Conservation (phyloP, 2,888 invertebrate species). For the Eupithecia inturbata region DNA sequence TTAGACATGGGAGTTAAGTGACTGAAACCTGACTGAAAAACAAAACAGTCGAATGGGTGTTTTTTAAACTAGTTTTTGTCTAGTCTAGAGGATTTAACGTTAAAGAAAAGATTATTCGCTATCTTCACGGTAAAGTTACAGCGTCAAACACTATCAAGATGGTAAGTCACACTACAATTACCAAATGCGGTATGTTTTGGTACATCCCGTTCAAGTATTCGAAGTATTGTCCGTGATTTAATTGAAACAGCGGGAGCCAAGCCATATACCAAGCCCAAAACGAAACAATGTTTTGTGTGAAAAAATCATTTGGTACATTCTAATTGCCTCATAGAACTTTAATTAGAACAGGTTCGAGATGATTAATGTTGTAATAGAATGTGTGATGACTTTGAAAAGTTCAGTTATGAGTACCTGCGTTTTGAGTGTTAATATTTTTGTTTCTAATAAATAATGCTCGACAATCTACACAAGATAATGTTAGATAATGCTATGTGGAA, state of each 20-base stretch:
- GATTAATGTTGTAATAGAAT: conserved; percentile 71
- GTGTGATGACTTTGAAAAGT: conserved; percentile 58
- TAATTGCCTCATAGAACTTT: conserved; percentile 76
- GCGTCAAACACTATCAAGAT: conserved; percentile 57
- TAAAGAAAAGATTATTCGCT: neutral
- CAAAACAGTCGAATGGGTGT: neutral
- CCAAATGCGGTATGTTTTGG: conserved; percentile 73
- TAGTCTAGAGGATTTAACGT: neutral
- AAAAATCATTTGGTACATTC: conserved; percentile 72
- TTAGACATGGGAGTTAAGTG: neutral
- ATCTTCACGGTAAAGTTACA: neutral
- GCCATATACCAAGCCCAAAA: conserved; percentile 63
- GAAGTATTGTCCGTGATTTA: conserved; percentile 82
- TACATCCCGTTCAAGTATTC: conserved; percentile 74
- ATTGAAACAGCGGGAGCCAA: conserved; percentile 82
- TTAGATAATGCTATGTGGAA: too few species aligned
- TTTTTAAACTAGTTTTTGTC: neutral
- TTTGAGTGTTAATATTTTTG: too few species aligned
- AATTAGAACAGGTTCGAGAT: conserved; percentile 68
- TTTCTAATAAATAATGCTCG: too few species aligned
- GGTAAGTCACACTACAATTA: conserved; percentile 45
- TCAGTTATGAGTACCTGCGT: neutral
- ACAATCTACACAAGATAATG: too few species aligned
- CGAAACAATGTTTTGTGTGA: conserved; percentile 81
- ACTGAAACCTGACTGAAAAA: too few species aligned